A percentile compares a stretch with the other conserved stretches of the same genome.
These are phyloP conservation scores for Apodemia mormo DNA, from an alignment of 2,888 invertebrate genomes.

Conservation along the genomic window DNA sequence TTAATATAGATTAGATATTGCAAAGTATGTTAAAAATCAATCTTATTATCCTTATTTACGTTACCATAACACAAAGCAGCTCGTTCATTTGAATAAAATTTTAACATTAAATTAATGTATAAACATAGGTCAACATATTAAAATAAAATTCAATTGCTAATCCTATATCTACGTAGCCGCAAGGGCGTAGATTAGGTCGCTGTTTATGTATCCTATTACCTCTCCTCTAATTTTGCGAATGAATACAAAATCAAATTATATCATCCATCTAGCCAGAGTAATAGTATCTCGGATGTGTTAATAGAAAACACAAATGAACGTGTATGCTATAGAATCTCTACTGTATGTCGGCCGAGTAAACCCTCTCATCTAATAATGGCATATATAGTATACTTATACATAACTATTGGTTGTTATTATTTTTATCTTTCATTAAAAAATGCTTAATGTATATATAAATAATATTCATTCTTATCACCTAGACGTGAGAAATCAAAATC, in stretches of 20 bases:
- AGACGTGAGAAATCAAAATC: no score
- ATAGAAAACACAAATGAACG: constrained; percentile 68
- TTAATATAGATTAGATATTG: background rate
- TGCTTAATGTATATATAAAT: no score
- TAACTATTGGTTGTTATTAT: background rate
- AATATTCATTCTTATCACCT: no score
- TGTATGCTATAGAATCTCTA: constrained; percentile 52
- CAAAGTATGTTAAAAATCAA: background rate
- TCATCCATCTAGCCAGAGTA: constrained; percentile 64
- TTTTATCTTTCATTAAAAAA: no score
- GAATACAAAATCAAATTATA: constrained; percentile 66
- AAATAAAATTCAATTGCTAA: constrained; percentile 29
- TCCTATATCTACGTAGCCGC: constrained; percentile 23
- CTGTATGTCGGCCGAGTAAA: constrained; percentile 10
- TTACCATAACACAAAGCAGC: background rate
- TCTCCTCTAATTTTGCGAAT: constrained; percentile 55
- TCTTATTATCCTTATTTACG: background rate
- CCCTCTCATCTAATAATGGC: background rate
- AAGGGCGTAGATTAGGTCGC: constrained; percentile 31
- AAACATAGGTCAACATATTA: constrained; percentile 24
- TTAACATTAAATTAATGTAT: constrained; percentile 12
- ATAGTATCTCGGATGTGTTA: constrained; percentile 68
- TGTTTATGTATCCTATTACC: constrained; percentile 41
- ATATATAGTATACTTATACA: background rate
- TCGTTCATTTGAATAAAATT: constrained; percentile 3